Percentiles rank a stretch among this genome's conserved stretches.
Conservation (phyloP, 2,797 vertebrate species). For the Leptodactylus fallax region DNA sequence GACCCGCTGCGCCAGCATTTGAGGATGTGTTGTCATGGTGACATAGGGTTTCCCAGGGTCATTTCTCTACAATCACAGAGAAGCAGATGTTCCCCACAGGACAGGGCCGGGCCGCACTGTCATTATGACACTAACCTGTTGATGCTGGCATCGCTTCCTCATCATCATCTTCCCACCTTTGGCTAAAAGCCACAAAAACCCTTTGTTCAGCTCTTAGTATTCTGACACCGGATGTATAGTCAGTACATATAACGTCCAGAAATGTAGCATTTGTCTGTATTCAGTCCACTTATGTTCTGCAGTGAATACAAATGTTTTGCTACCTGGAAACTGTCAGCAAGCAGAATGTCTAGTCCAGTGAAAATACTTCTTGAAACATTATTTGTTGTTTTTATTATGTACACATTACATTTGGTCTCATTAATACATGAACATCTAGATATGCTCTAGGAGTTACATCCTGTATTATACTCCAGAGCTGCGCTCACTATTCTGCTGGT, state of each 20-base stretch:
- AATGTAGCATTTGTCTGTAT: no score
- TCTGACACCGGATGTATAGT: not conserved
- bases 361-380: no score
- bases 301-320: not conserved
- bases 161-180: constrained; percentile 7
- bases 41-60: constrained; percentile 37
- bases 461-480: no score
- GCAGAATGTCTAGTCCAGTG: not conserved
- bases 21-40: not conserved
- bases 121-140: constrained; percentile 35
- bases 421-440: no score
- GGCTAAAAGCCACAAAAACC: not conserved
- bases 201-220: constrained; percentile 1
- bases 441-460: no score
- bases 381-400: no score
- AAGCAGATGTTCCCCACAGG: constrained; percentile 56
- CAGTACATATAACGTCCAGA: no score
- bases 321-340: not conserved
- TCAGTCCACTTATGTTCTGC: no score
- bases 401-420: no score
- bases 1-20: not conserved
- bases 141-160: not conserved
- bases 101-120: constrained; percentile 38
- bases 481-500: no score
- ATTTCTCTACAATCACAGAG: constrained; percentile 24